A percentile compares a stretch with the other conserved stretches of the same genome.
These are phyloP conservation scores for Forficula auricularia DNA, from an alignment of 1,140 invertebrate species.

Conservation along the genomic window DNA sequence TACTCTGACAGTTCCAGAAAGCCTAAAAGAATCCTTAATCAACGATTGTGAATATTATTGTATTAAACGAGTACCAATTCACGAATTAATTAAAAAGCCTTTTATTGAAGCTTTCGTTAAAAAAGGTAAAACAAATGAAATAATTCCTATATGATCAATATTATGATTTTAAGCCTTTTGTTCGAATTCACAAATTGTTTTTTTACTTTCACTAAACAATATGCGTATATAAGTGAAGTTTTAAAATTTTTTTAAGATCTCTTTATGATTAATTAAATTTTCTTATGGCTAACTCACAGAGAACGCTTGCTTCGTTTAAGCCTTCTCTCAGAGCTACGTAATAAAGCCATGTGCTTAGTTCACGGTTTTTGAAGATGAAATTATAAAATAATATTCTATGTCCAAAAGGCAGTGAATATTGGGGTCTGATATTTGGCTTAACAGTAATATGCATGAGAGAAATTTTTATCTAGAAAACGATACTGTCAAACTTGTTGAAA, in stretches of 20 bases:
- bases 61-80: slow-evolving; percentile 24
- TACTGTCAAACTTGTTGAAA: too few species aligned
- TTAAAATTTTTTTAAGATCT: background rate
- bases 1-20: slow-evolving; percentile 24
- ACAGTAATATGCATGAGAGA: too few species aligned
- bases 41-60: slow-evolving; percentile 37
- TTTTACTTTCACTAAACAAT: slow-evolving; percentile 4
- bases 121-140: slow-evolving; percentile 22
- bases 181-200: slow-evolving; percentile 7
- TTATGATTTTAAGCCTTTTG: background rate
- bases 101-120: slow-evolving; percentile 35
- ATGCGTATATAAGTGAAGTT: background rate
- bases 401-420: too few species aligned
- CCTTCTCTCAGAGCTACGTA: too few species aligned
- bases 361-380: too few species aligned
- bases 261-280: background rate
- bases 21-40: slow-evolving; percentile 21
- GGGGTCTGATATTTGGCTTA: too few species aligned
- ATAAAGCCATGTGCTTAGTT: too few species aligned
- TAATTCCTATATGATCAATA: background rate
- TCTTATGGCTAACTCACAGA: background rate
- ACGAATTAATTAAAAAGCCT: slow-evolving; percentile 28
- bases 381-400: too few species aligned
- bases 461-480: too few species aligned
- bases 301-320: too few species aligned